phyloP scores from a whole-genome alignment of 2,113 vertebrate genomes.

The Ophiodon elongatus region DNA sequence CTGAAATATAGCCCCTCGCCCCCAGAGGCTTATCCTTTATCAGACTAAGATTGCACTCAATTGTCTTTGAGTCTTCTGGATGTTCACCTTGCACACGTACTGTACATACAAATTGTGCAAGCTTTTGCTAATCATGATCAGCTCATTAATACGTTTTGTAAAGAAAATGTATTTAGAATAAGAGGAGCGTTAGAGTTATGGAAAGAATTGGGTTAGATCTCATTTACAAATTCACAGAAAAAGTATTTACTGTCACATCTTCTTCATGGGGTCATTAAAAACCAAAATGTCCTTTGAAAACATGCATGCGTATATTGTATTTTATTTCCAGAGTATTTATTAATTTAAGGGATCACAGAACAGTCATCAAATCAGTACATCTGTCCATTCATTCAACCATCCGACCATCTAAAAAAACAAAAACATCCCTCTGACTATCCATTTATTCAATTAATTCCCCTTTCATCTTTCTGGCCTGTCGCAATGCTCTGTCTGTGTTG shows the following conservation, averaged over 20 bases:
- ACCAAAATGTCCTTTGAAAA: not conserved
- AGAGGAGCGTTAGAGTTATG: not conserved
- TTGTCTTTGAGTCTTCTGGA: not conserved
- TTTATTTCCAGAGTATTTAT: not conserved
- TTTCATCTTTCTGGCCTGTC: conserved; percentile 26
- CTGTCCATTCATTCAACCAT: conserved; percentile 9
- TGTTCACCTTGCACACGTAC: not conserved
- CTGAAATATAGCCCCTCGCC: too few relatives aligned
- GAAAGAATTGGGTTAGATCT: not conserved
- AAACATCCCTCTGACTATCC: not conserved
- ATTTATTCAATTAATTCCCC: conserved; percentile 34
- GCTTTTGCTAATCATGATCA: not conserved
- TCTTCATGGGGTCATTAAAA: not conserved
- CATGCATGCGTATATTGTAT: not conserved
- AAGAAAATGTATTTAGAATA: not conserved
- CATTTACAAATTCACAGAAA: not conserved
- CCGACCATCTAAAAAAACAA: not conserved
- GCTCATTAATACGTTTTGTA: not conserved
- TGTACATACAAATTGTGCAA: not conserved
- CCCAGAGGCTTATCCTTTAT: too few relatives aligned
- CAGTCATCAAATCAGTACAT: conserved; percentile 27
- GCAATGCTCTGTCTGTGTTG: conserved; percentile 1
- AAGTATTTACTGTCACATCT: not conserved
- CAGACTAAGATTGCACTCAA: not conserved
- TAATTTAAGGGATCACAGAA: conserved; percentile 23